Evolutionary conservation across 2,888 invertebrate genomes (phyloP).

Genomic region (Bedellia somnulentella): DNA sequence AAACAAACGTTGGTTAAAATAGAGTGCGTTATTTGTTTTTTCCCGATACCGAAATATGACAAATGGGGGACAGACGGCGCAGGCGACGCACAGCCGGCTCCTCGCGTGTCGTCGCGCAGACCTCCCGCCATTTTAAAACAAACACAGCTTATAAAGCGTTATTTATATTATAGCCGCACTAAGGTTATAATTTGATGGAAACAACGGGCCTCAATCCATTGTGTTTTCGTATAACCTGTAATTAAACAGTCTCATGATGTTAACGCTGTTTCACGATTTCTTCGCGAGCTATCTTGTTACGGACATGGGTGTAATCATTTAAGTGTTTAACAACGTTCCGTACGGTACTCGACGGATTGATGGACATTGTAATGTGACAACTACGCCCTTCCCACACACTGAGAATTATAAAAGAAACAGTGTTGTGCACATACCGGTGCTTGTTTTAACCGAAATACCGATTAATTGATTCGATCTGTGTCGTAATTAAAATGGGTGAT

Average conservation of each 20-base stretch:
- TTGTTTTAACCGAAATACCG: slow-evolving; percentile 58
- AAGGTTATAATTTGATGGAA: slow-evolving; percentile 49
- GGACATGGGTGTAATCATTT: no score
- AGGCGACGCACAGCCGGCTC: slow-evolving; percentile 27
- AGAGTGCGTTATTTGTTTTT: slow-evolving; percentile 55
- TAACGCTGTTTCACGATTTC: slow-evolving; percentile 22
- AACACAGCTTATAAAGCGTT: slow-evolving; percentile 57
- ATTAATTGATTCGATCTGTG: slow-evolving; percentile 62
- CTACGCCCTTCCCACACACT: slow-evolving; percentile 24
- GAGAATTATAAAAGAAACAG: slow-evolving; percentile 25
- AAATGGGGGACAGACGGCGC: slow-evolving; percentile 30
- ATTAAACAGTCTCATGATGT: slow-evolving; percentile 50
- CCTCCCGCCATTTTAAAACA: slow-evolving; percentile 63
- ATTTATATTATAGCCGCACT: slow-evolving; percentile 58
- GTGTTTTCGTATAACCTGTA: slow-evolving; percentile 55
- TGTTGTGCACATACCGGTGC: slow-evolving; percentile 36
- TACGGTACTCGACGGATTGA: no score
- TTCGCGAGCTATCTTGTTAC: no score
- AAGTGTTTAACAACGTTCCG: no score
- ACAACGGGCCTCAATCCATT: slow-evolving; percentile 54
- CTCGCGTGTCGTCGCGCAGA: slow-evolving; percentile 59
- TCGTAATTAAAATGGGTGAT: slow-evolving; percentile 62
- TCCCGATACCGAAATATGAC: slow-evolving; percentile 53
- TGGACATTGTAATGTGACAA: no score
- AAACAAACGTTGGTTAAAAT: slow-evolving; percentile 43